These are phyloP conservation scores for Scomber scombrus DNA, from an alignment of 2,113 vertebrate species.

Conservation along the genomic window DNA sequence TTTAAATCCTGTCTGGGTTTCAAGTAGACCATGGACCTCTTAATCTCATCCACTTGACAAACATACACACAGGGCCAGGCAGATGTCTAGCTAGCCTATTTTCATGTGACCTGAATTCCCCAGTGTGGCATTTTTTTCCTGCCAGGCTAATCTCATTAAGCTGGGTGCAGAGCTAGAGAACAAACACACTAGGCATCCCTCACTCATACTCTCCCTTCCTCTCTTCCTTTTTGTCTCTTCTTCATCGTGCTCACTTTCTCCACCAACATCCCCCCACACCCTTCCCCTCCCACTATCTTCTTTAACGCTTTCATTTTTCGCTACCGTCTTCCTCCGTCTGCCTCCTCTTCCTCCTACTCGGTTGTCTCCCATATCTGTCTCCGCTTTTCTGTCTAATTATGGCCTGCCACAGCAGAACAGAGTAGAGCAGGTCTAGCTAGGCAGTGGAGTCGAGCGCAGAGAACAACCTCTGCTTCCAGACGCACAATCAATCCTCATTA, in stretches of 20 bases:
- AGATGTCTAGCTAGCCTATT: conserved; percentile 86
- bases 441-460: conserved; percentile 66
- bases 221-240: conserved; percentile 65
- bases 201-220: conserved; percentile 64
- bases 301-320: conserved; percentile 10
- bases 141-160: conserved; percentile 86
- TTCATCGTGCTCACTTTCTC: conserved; percentile 55
- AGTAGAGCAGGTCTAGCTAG: conserved; percentile 66
- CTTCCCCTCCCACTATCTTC: conserved; percentile 63
- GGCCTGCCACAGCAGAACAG: conserved; percentile 70
- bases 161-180: conserved; percentile 79
- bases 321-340: conserved; percentile 31
- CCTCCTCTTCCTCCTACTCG: conserved; percentile 69
- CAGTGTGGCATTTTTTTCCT: conserved; percentile 80
- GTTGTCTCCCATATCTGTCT: conserved; percentile 70
- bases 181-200: conserved; percentile 72
- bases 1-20: conserved; percentile 80
- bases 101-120: conserved; percentile 88
- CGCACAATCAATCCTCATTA: conserved; percentile 79
- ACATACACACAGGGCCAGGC: conserved; percentile 78
- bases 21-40: conserved; percentile 76
- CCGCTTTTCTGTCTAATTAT: conserved; percentile 78
- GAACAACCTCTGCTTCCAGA: conserved; percentile 74
- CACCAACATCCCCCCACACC: conserved; percentile 9
- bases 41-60: conserved; percentile 84